Percentiles rank a stretch among this genome's conserved stretches.
phyloP scores from a whole-genome alignment of 2,888 invertebrate genomes.

The Meta bourneti region DNA sequence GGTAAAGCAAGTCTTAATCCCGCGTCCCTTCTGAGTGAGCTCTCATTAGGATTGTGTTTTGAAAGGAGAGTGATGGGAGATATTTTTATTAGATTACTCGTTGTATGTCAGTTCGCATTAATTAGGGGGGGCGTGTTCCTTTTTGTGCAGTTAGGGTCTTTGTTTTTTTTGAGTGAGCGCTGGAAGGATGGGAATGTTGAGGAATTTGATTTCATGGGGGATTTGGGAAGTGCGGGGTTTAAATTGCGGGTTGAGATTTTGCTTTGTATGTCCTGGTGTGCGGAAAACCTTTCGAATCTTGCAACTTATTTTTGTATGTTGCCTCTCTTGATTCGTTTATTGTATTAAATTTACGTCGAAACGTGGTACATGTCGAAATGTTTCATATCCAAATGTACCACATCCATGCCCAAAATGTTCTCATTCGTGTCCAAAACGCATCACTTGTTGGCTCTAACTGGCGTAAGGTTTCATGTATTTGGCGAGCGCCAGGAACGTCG shows the following conservation, averaged over 20 bases:
- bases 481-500: no score
- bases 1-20: slow-evolving; percentile 53
- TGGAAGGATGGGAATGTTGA: background rate
- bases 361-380: no score
- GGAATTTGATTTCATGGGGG: slow-evolving; percentile 2
- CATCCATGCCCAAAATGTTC: no score
- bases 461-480: no score
- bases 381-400: no score
- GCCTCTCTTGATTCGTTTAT: no score
- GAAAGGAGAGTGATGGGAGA: background rate
- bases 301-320: no score
- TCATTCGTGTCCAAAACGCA: no score
- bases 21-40: background rate
- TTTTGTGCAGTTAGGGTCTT: background rate
- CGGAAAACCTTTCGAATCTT: no score
- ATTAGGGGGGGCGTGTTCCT: slow-evolving; percentile 18
- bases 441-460: no score
- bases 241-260: background rate
- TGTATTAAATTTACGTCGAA: no score
- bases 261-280: background rate
- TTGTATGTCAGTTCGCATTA: slow-evolving; percentile 43
- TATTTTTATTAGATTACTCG: slow-evolving; percentile 50
- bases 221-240: background rate
- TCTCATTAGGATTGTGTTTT: background rate
- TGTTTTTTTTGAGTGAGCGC: background rate